phyloP scores from a whole-genome alignment of 2,113 vertebrate genomes.

The Cyanoramphus novaezelandiae region DNA sequence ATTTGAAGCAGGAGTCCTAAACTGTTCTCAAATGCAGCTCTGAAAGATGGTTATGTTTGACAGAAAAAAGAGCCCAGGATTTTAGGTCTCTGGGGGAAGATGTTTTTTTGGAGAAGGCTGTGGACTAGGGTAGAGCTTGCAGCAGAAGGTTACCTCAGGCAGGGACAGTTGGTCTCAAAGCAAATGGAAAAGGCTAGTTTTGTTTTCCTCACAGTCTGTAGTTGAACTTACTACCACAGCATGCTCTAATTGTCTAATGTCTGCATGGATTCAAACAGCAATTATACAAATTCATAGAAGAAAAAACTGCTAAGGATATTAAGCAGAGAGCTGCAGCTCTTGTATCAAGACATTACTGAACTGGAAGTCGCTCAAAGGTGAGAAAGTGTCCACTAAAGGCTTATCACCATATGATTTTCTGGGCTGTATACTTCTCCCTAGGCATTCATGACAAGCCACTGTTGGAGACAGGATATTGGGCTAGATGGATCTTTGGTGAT shows the following conservation, averaged over 20 bases:
- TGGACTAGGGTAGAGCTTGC: not conserved
- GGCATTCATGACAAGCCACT: not conserved
- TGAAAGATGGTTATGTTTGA: not conserved
- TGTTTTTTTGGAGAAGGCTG: not conserved
- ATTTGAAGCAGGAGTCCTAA: not conserved
- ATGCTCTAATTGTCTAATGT: not conserved
- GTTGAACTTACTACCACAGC: not conserved
- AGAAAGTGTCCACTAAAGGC: not conserved
- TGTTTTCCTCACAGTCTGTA: not conserved
- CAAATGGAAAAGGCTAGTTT: not conserved
- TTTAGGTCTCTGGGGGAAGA: not conserved
- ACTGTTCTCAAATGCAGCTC: not conserved
- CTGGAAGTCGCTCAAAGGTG: accelerated
- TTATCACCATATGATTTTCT: not conserved
- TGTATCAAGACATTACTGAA: not conserved
- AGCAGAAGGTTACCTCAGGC: not conserved
- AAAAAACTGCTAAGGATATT: not conserved
- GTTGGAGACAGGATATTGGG: not conserved
- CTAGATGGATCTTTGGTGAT: not conserved
- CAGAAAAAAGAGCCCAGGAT: not conserved
- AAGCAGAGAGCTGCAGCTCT: not conserved
- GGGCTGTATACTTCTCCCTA: not conserved
- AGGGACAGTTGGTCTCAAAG: accelerated
- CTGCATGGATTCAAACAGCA: not conserved
- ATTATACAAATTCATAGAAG: not conserved